Evolutionary conservation across 2,888 invertebrate genomes (phyloP).

Genomic region (Lampropteryx suffumata): DNA sequence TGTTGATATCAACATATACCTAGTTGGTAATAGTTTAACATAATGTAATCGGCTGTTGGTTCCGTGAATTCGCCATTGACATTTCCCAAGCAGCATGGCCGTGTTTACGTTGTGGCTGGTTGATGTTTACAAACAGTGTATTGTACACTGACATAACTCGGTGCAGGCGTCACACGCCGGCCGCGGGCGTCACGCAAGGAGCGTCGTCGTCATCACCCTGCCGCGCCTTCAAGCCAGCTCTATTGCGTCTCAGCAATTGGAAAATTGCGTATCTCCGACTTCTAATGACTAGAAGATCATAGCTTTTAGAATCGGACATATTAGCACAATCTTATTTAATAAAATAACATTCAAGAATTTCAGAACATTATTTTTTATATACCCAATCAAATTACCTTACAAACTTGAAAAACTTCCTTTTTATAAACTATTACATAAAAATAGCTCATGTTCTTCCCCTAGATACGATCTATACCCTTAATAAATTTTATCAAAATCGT

Average conservation of each 20-base stretch:
- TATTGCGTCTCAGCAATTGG: constrained; percentile 54
- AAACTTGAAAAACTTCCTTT: no score
- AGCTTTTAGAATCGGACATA: no score
- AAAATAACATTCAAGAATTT: no score
- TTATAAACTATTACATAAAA: no score
- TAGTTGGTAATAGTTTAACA: no score
- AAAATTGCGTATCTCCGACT: constrained; percentile 35
- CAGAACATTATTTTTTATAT: no score
- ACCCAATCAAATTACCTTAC: no score
- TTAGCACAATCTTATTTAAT: no score
- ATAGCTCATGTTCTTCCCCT: no score
- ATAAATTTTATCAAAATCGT: no score
- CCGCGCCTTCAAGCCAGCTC: constrained; percentile 56
- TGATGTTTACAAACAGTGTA: constrained; percentile 77
- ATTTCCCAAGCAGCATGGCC: constrained; percentile 64
- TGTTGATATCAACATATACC: no score
- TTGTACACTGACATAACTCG: constrained; percentile 68
- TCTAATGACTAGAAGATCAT: neutral
- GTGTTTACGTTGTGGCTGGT: constrained; percentile 67
- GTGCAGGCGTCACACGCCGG: constrained; percentile 55
- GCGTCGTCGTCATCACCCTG: constrained; percentile 31
- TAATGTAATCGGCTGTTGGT: constrained; percentile 21
- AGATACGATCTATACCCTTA: no score
- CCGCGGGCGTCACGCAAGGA: constrained; percentile 31
- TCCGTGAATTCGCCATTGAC: constrained; percentile 61